Evolutionary conservation across 64 coral and sea anemone genomes (phyloP), one percentile per base, ranked within the genome.

Genomic region (Actinia equina): DNA sequence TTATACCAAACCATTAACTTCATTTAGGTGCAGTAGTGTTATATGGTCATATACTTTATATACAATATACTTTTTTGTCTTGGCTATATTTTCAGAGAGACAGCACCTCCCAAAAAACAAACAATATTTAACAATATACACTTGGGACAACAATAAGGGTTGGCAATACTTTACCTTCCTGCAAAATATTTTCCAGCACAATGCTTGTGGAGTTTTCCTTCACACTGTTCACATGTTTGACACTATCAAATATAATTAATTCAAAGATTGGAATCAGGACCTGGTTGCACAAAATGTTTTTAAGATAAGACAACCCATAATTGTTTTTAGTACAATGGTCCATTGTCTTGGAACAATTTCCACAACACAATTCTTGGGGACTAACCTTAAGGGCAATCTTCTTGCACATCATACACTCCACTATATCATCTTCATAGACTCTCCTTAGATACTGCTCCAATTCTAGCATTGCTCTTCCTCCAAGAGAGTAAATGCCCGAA

Each of bases 401-500:
- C 20, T 62, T 86, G 61, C 97, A 99, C 80, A 99, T 99, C 90
- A 95, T 99, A 54, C 97, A 99, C 10, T 99, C 87, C 13, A 95
- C 88, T 49, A 99, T 85, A 19, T 95, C 88, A 85, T 99, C 97
- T 86, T 95, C 91, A 91, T 95, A 99, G 42, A 88, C 93, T 84
- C 86, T 92, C 53, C 95, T 99, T 4, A 99, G 76, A 52, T 95
- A 95, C 55, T 87, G 91, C 70, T 93, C 71, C 58, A 99, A 59
- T 44, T 99, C 97, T 15, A 99, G n/a, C 91, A 99, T 90, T 19
- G 93, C 97, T 62, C 93, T 95, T 92, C 93, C 93, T 83, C 97
- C 97, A 51, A 99, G 84, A 63, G 87, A 95, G 43, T 93, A 99
- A 54, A 91, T 87, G 15, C 97, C 97, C 64, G 91, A 93, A 1